phyloP scores from a whole-genome alignment of 1,140 invertebrate genomes.

The Diachasma alloeum region DNA sequence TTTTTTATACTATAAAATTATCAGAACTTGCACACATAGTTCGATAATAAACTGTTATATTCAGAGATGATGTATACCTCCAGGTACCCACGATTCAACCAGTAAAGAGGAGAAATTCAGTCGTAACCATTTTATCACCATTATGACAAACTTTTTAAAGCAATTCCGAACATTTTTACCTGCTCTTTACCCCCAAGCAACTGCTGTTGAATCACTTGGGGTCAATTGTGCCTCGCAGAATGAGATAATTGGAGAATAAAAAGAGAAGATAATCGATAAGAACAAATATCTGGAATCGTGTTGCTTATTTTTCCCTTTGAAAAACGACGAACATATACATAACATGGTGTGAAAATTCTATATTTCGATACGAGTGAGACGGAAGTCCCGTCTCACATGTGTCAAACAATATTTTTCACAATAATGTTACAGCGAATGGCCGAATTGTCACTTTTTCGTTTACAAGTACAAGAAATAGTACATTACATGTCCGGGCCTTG shows the following conservation, averaged over 20 bases:
- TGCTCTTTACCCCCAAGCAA: neutral
- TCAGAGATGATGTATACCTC: neutral
- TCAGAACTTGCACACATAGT: neutral
- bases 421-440: too few relatives aligned
- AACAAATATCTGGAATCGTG: neutral
- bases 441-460: too few relatives aligned
- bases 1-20: neutral
- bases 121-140: neutral
- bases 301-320: neutral
- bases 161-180: neutral
- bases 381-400: too few relatives aligned
- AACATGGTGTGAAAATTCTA: neutral
- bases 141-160: neutral
- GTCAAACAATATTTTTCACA: too few relatives aligned
- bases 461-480: too few relatives aligned
- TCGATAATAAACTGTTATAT: neutral
- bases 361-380: too few relatives aligned
- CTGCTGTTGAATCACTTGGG: neutral
- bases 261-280: neutral
- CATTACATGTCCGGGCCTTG: too few relatives aligned
- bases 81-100: neutral
- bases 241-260: neutral
- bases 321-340: neutral
- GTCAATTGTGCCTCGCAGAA: neutral
- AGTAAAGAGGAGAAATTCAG: neutral